These are phyloP conservation scores for Thamnophis elegans DNA, from an alignment of 2,797 vertebrate species.

Conservation along the genomic window DNA sequence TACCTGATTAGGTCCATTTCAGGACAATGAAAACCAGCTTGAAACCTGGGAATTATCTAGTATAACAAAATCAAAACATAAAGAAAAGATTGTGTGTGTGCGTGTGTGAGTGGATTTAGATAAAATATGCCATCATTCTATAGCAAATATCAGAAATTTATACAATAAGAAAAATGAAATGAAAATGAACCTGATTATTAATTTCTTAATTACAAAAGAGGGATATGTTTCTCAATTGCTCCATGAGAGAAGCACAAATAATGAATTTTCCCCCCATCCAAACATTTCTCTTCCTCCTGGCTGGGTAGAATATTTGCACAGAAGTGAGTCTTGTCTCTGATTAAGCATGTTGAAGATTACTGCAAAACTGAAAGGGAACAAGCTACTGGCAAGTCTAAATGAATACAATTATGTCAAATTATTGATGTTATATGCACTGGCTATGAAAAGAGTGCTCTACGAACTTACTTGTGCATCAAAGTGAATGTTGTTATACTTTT, in stretches of 20 bases:
- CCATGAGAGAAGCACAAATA: not conserved
- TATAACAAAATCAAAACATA: constrained; percentile 10
- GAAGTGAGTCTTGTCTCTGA: not conserved
- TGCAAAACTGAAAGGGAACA: not conserved
- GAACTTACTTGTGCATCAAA: not conserved
- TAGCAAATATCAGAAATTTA: constrained; percentile 4
- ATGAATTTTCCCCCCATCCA: not conserved
- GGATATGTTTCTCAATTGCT: not conserved
- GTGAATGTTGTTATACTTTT: not conserved
- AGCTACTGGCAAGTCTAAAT: not conserved
- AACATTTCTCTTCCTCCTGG: not conserved
- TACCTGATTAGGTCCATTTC: constrained; percentile 11
- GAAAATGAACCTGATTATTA: not conserved
- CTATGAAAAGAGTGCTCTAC: not conserved
- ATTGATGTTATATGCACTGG: not conserved
- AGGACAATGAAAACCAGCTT: constrained; percentile 41
- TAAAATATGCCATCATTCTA: not conserved
- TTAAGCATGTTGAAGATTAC: not conserved
- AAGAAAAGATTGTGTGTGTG: accelerated
- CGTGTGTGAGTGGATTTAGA: not conserved
- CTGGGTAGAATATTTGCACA: not conserved
- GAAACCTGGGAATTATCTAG: not conserved
- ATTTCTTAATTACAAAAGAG: not conserved
- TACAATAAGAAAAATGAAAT: not conserved
- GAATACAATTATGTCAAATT: not conserved